These are phyloP conservation scores for Rhopalosiphum padi DNA, from an alignment of 1,140 invertebrate genomes.

Conservation along the genomic window DNA sequence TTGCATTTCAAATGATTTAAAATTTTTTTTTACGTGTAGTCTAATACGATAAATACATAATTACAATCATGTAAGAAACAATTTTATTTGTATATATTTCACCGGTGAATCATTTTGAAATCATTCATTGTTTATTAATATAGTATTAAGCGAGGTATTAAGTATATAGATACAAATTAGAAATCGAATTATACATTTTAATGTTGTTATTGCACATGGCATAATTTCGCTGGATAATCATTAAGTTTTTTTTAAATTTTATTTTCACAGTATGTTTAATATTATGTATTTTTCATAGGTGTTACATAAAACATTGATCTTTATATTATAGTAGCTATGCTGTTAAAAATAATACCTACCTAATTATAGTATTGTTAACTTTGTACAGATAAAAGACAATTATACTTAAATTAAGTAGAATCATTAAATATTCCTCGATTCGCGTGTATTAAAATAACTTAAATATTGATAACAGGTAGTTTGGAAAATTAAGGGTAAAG, in stretches of 20 bases:
- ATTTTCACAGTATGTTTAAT: neutral
- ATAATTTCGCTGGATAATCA: neutral
- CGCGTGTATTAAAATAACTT: neutral
- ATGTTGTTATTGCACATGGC: neutral
- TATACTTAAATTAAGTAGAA: neutral
- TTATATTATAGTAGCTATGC: too few relatives aligned
- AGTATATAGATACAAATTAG: neutral
- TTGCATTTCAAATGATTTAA: neutral
- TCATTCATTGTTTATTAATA: neutral
- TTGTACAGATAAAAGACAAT: neutral
- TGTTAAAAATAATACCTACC: neutral
- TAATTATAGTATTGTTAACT: neutral
- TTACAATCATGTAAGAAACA: neutral
- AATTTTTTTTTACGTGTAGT: neutral
- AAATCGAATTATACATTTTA: neutral
- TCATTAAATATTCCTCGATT: neutral
- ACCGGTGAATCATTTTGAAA: neutral
- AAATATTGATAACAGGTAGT: neutral
- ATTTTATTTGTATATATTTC: neutral
- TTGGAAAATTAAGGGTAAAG: neutral
- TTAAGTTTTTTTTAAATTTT: neutral
- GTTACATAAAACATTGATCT: too few relatives aligned
- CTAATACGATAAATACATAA: neutral
- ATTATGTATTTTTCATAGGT: neutral
- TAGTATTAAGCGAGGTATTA: neutral